phyloP scores from a whole-genome alignment of 2,797 vertebrate genomes.

The Sebastes trivittatus region DNA sequence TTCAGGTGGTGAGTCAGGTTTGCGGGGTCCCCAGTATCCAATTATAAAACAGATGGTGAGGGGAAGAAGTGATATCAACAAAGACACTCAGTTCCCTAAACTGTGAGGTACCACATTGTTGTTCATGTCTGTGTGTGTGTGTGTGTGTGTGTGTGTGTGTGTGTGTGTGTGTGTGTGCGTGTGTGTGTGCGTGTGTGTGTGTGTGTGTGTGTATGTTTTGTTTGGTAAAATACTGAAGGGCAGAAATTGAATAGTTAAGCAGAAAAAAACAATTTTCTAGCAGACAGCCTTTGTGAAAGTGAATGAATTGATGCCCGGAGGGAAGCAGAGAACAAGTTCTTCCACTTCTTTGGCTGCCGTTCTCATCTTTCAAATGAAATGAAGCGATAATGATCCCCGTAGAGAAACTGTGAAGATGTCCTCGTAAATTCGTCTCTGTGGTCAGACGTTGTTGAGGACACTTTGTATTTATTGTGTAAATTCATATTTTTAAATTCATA shows the following conservation, averaged over 20 bases:
- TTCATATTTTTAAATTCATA: not conserved
- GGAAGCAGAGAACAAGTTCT: not conserved
- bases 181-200: no score
- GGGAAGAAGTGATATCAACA: constrained; percentile 18
- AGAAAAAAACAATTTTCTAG: constrained; percentile 6
- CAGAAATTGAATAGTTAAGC: not conserved
- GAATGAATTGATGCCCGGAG: not conserved
- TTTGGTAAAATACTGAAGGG: constrained; percentile 6
- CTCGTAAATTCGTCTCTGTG: constrained; percentile 1
- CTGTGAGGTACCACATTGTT: not conserved
- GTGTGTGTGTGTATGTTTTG: not conserved
- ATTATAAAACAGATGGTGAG: constrained; percentile 30
- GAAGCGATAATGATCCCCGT: constrained; percentile 2
- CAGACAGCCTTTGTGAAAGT: constrained; percentile 2
- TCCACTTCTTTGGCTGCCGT: not conserved
- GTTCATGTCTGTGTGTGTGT: not conserved
- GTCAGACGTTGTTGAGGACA: not conserved
- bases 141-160: no score
- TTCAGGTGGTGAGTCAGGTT: constrained; percentile 39
- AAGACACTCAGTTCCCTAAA: constrained; percentile 11
- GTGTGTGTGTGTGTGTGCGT: not conserved
- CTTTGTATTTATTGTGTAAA: not conserved
- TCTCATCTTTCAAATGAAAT: constrained; percentile 9
- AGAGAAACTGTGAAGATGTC: constrained; percentile 23
- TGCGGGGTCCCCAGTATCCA: constrained; percentile 1